Conservation (phyloP, 2,113 vertebrate genomes). For the Nanger granti region DNA sequence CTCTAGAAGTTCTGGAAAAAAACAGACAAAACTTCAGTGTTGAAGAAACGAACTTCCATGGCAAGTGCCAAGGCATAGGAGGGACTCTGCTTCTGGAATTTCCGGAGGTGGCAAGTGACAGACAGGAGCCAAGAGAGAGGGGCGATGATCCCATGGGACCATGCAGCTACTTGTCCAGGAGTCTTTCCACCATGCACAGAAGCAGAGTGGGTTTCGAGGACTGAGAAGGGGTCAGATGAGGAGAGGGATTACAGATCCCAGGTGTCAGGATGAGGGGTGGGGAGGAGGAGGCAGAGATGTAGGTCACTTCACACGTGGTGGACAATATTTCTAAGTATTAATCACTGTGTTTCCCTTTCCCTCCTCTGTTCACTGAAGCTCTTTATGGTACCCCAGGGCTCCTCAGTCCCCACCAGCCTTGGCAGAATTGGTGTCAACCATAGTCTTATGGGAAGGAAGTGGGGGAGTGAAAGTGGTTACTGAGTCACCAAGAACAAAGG, state of each 20-base stretch:
- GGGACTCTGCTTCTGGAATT: not conserved
- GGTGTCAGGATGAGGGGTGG: not conserved
- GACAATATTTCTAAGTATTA: too few relatives aligned
- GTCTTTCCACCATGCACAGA: not conserved
- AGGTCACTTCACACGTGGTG: not conserved
- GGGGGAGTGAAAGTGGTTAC: not conserved
- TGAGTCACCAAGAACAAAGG: not conserved
- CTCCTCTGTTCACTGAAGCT: not conserved
- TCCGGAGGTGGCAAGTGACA: rapidly evolving
- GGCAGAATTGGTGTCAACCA: not conserved
- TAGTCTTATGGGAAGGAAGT: not conserved
- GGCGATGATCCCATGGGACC: not conserved
- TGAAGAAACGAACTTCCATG: not conserved
- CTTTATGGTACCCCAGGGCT: not conserved
- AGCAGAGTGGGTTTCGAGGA: not conserved
- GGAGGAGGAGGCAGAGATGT: not conserved
- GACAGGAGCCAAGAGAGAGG: not conserved
- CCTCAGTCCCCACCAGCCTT: not conserved
- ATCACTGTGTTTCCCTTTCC: not conserved
- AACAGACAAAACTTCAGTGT: not conserved
- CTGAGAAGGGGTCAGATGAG: not conserved
- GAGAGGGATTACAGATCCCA: too few relatives aligned
- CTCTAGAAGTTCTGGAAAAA: not conserved
- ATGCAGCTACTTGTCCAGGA: too few relatives aligned
- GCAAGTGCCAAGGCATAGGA: not conserved